These are phyloP conservation scores for Callyntrura sp. DNA, from an alignment of 2,888 invertebrate genomes.

Conservation along the genomic window DNA sequence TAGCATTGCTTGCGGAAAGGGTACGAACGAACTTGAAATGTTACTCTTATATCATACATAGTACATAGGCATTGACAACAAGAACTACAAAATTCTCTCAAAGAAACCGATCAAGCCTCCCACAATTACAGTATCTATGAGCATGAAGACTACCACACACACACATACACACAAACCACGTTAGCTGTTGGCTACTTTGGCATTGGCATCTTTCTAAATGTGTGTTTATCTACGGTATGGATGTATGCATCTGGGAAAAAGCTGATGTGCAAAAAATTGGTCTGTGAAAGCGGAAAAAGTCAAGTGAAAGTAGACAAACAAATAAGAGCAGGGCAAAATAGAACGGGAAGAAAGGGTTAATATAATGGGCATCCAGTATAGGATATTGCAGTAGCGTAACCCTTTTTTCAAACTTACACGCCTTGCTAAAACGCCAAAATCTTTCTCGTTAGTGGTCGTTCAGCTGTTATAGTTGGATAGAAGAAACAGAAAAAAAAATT, in stretches of 20 bases:
- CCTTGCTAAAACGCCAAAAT: background rate
- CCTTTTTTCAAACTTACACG: too few species aligned
- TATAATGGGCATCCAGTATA: background rate
- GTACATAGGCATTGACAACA: background rate
- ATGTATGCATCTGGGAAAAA: too few species aligned
- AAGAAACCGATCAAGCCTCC: too few species aligned
- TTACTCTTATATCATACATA: background rate
- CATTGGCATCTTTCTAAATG: too few species aligned
- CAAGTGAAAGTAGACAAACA: background rate
- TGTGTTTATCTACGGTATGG: too few species aligned
- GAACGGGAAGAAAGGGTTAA: background rate
- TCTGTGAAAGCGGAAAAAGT: too few species aligned
- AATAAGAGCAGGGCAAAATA: background rate
- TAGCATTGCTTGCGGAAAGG: background rate
- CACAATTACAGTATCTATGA: too few species aligned
- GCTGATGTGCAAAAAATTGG: too few species aligned
- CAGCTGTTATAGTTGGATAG: background rate
- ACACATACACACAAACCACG: background rate
- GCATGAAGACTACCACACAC: background rate
- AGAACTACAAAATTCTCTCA: too few species aligned
- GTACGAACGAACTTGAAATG: background rate
- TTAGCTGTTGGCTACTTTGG: too few species aligned
- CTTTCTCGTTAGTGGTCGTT: background rate
- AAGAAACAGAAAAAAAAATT: background rate
- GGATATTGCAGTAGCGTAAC: too few species aligned